These are phyloP conservation scores for Labeo catla DNA, from an alignment of 2,113 vertebrate species.

Conservation along the genomic window DNA sequence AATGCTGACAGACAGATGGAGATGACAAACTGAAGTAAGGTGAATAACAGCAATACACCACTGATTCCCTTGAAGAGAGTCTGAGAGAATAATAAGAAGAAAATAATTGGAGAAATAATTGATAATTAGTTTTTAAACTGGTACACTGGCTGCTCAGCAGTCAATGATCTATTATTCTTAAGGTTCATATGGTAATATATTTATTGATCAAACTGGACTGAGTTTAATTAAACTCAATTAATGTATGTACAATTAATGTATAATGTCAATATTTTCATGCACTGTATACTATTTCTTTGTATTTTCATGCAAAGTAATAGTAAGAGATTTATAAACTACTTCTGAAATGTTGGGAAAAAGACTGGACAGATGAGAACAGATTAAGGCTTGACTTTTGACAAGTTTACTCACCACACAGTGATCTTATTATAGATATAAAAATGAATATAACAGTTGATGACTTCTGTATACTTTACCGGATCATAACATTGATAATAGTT, in stretches of 20 bases:
- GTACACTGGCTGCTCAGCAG: no score
- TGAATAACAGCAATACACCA: constrained; percentile 5
- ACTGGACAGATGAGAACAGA: not conserved
- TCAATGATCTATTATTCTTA: no score
- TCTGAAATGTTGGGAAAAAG: not conserved
- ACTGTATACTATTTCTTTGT: no score
- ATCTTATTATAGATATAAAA: no score
- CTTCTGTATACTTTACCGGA: not conserved
- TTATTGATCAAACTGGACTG: no score
- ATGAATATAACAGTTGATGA: no score
- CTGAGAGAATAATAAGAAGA: constrained; percentile 1
- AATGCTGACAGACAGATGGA: constrained; percentile 33
- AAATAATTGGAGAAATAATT: not conserved
- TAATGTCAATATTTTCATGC: not conserved
- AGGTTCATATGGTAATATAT: no score
- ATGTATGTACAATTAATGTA: not conserved
- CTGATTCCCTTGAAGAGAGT: not conserved
- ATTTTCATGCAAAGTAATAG: no score
- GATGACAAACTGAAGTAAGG: constrained; percentile 12
- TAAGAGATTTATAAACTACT: not conserved
- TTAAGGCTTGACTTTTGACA: no score
- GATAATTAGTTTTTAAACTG: not conserved
- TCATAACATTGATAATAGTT: rapidly evolving
- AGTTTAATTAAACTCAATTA: no score
- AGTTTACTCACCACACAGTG: no score